Base-by-base conservation (phyloP, 2,797 vertebrate species). In the Synanceia verrucosa region DNA sequence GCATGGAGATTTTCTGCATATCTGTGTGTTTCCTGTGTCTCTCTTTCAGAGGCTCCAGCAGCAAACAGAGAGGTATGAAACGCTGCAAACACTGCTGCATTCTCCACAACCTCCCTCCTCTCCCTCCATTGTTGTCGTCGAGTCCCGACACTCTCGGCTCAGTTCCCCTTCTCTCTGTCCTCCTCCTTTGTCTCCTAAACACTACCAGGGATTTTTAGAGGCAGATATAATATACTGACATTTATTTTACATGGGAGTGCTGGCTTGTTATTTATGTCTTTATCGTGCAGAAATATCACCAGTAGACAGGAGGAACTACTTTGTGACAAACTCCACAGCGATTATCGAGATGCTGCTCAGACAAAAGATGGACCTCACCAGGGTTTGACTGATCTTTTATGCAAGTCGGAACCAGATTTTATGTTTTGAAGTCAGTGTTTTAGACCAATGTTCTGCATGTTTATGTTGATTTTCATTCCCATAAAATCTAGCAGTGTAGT, bases 31-130 rank as follows among this genome's bases (percentile, higher is more conserved):
- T 13, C 57, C 70, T 67, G 36, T 36, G 31, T 47, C 47, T 18
- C 39, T 21, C 63, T 19, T 28, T 12, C 57, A 66, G 37, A 70
- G 31, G 47, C 37, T 18, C 13, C 37, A 48, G 57, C 70, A 76
- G 74, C 64, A 64, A 83, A 78, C 72, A 81, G 79, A 68, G 79
- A 82, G 79, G 76, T 70, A 81, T 29, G 44, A 76, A 86, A 84
- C 84, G 77, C 90, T 81, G 89, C 89, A 88, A 87, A 79, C 88
- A 83, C 87, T 89, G 87, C 88, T 86, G 88, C 86, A 89, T 85
- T 87, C 72, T 73, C 76, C 84, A 79, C 83, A 87, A 65, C 81
- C 86, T 79, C 83, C 81, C 70, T 87, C 74, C 74, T 81, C 65
- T 63, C 74, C 76, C 78, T 79, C 83, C 70, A 74, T 89, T 86